Conservation (phyloP, 2,113 vertebrate species). For the human region DNA sequence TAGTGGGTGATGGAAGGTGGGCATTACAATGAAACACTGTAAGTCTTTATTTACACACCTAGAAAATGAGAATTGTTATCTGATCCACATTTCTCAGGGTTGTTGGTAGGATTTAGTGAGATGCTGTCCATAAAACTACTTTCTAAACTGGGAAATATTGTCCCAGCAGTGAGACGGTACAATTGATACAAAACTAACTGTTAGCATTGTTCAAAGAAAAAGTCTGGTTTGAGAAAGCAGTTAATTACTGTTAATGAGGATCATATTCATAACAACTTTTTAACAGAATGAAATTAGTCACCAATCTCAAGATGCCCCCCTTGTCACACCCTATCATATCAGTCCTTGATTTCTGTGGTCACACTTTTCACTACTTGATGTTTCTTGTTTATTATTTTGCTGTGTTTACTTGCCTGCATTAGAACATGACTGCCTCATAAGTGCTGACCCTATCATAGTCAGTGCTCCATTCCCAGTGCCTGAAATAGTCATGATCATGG, state of each 20-base stretch:
- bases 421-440: neutral
- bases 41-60: neutral
- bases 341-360: neutral
- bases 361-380: neutral
- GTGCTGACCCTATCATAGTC: neutral
- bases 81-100: neutral
- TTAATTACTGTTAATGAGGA: neutral
- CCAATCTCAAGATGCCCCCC: neutral
- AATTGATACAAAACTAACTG: neutral
- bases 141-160: neutral
- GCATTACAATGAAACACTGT: neutral
- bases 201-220: conserved; percentile 2
- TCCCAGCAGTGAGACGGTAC: neutral
- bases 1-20: neutral
- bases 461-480: neutral
- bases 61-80: neutral
- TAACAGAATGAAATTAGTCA: neutral
- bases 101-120: neutral
- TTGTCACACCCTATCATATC: rapidly evolving
- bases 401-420: neutral
- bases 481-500: neutral
- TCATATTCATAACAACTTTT: neutral
- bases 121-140: neutral
- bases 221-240: neutral
- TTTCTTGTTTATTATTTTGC: neutral